Evolutionary conservation across 2,888 invertebrate species (phyloP), one percentile per base, ranked within the genome.

Genomic region (Amphimallon solstitiale): DNA sequence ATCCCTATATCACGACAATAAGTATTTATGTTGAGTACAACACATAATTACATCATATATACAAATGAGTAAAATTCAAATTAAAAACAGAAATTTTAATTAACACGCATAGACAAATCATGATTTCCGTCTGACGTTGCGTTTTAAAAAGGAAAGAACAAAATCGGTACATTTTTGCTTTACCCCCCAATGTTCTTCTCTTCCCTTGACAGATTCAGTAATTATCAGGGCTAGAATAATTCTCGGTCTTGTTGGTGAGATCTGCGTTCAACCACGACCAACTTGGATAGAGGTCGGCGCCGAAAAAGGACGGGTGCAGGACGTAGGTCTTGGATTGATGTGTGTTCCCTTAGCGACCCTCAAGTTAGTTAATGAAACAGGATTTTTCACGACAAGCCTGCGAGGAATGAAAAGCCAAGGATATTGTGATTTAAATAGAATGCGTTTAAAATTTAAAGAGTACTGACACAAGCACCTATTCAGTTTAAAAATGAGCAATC

Each of bases 291-390:
- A 49, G 23, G 21, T 17, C 19, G 37, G 34, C 37, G 59, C 48
- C 48, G 59, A 59, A 62, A 66, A 61, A 64, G 34, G 64, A 56
- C 46, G 63, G 49, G 45, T 15, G 38, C 21, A 29, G 45, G 48
- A 38, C 51, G 59, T 48, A 61, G 59, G 60, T 63, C 63, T 69
- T 61, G 70, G 69, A 70, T 71, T 71, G 71, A 71, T 71, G 69
- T 67, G 64, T 71, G 71, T 72, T 72, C 70, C 73, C 67, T 29
- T 69, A 74, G 74, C 74, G 72, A 70, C 73, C 72, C 70, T 72
- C 70, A 77, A 80, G 79, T 77, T 80, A 81, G 80, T 81, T 82
- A 82, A 82, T 82, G 82, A 82, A 82, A 82, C 79, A 77, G 79
- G 81, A 82, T 82, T 82, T 82, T 81, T 81, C 80, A 78, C 77